A percentile compares a stretch with the other conserved stretches of the same genome.
These are phyloP conservation scores for Caenorhabditis sp. DNA, from an alignment of 2,888 invertebrate genomes.

Conservation along the genomic window DNA sequence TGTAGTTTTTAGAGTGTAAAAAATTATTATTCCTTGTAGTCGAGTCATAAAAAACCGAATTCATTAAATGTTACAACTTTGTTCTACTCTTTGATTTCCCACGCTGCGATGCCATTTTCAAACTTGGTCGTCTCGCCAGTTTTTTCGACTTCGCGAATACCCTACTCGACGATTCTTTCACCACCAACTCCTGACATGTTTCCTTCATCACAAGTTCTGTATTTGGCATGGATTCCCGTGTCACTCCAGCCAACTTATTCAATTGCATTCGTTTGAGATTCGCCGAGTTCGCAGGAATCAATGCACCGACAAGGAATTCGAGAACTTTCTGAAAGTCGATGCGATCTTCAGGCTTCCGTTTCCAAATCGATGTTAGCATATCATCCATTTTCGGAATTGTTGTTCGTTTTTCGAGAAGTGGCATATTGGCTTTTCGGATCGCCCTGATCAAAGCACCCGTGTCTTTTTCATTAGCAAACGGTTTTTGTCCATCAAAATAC, in stretches of 20 bases:
- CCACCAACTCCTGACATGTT: too few relatives aligned
- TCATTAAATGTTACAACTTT: too few relatives aligned
- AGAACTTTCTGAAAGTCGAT: slow-evolving; percentile 32
- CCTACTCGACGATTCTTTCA: too few relatives aligned
- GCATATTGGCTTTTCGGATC: slow-evolving; percentile 49
- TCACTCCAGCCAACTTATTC: slow-evolving; percentile 30
- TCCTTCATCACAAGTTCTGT: too few relatives aligned
- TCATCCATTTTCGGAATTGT: slow-evolving; percentile 24
- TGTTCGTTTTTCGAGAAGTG: slow-evolving; percentile 34
- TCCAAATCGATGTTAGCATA: slow-evolving; percentile 36
- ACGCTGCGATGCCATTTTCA: too few relatives aligned
- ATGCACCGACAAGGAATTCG: slow-evolving; percentile 22
- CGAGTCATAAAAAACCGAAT: too few relatives aligned
- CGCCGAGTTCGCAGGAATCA: slow-evolving; percentile 4
- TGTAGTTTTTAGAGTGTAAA: too few relatives aligned
- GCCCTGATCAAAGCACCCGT: slow-evolving; percentile 29
- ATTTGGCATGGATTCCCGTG: slow-evolving; percentile 19
- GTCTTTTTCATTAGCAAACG: slow-evolving; percentile 47
- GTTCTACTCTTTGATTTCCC: too few relatives aligned
- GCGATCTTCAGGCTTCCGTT: slow-evolving; percentile 27
- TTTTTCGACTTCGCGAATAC: too few relatives aligned
- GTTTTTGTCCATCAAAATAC: slow-evolving; percentile 38
- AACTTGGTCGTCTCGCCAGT: too few relatives aligned
- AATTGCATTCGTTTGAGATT: slow-evolving; percentile 31
- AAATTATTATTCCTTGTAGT: too few relatives aligned